Percentiles rank a stretch among this genome's conserved stretches.
These are phyloP conservation scores for Epinotia bilunana DNA, from an alignment of 2,888 invertebrate species.

Conservation along the genomic window DNA sequence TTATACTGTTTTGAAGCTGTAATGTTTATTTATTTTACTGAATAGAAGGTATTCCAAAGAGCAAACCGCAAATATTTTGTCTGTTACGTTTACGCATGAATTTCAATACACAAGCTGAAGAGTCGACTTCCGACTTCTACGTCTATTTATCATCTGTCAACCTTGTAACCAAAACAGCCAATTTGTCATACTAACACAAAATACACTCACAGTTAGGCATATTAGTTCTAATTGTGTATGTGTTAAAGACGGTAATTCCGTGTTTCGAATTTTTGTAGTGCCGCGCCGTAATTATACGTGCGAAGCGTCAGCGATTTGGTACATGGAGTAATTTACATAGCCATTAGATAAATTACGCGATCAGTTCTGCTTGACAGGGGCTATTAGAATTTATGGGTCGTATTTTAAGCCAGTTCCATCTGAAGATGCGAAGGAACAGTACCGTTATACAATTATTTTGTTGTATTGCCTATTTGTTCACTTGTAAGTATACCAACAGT, in stretches of 20 bases:
- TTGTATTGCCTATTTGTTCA: background rate
- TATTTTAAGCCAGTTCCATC: background rate
- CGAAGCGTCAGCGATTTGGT: conserved; percentile 51
- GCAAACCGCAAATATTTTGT: conserved; percentile 22
- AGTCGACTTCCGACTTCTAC: conserved; percentile 40
- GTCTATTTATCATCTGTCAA: conserved; percentile 53
- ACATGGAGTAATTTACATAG: conserved; percentile 49
- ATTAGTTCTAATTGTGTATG: conserved; percentile 33
- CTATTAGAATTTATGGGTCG: conserved; percentile 50
- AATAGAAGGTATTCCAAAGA: background rate
- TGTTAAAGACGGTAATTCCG: conserved; percentile 22
- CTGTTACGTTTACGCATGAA: conserved; percentile 15
- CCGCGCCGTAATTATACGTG: conserved; percentile 48
- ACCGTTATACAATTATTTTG: background rate
- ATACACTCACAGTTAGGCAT: conserved; percentile 44
- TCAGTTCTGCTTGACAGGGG: conserved; percentile 49
- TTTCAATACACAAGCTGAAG: conserved; percentile 26
- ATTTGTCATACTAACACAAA: conserved; percentile 57
- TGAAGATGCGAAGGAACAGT: conserved; percentile 1
- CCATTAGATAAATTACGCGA: conserved; percentile 51
- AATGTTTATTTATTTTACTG: conserved; percentile 2
- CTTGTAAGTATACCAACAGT: background rate
- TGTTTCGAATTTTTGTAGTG: conserved; percentile 27
- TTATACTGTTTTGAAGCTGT: background rate
- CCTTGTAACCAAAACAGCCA: conserved; percentile 54